phyloP scores from a whole-genome alignment of 2,113 vertebrate genomes.

The Coryphaenoides rupestris region DNA sequence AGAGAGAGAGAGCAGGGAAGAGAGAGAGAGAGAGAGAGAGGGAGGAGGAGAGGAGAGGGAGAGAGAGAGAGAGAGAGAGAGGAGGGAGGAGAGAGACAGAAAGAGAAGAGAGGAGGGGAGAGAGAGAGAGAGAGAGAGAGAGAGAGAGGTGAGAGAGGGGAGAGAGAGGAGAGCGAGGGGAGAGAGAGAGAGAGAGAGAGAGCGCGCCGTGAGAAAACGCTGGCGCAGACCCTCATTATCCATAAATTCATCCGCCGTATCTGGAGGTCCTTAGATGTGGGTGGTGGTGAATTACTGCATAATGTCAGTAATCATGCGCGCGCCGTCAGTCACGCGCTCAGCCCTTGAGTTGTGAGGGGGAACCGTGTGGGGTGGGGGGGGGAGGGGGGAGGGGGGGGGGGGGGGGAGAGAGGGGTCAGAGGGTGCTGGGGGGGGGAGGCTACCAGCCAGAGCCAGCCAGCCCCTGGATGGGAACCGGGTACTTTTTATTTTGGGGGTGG shows the following conservation, averaged over 20 bases:
- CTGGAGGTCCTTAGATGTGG: constrained; percentile 7
- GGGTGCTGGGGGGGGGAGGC: background rate
- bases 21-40: background rate
- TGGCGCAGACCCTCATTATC: constrained; percentile 34
- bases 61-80: too few species aligned
- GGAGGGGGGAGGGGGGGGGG: too few species aligned
- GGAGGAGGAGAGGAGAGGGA: too few species aligned
- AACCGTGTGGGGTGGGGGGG: constrained; percentile 22
- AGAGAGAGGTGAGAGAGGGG: too few species aligned
- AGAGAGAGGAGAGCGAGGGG: too few species aligned
- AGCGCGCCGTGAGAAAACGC: constrained; percentile 15
- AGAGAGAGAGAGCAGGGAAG: constrained; percentile 32
- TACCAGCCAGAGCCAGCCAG: too few species aligned
- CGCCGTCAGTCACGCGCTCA: constrained; percentile 26
- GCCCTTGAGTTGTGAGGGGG: constrained; percentile 32
- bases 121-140: constrained; percentile 13
- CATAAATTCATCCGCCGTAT: constrained; percentile 31
- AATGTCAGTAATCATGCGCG: constrained; percentile 17
- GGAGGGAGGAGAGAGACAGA: too few species aligned
- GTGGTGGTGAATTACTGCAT: constrained; percentile 25
- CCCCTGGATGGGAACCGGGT: too few species aligned
- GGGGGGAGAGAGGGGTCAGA: constrained; percentile 36
- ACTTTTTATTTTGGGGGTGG: too few species aligned
- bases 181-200: constrained; percentile 36
- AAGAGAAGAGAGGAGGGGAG: too few species aligned